These are phyloP conservation scores for Morinoia aosen DNA, from an alignment of 2,888 invertebrate species.

Conservation along the genomic window DNA sequence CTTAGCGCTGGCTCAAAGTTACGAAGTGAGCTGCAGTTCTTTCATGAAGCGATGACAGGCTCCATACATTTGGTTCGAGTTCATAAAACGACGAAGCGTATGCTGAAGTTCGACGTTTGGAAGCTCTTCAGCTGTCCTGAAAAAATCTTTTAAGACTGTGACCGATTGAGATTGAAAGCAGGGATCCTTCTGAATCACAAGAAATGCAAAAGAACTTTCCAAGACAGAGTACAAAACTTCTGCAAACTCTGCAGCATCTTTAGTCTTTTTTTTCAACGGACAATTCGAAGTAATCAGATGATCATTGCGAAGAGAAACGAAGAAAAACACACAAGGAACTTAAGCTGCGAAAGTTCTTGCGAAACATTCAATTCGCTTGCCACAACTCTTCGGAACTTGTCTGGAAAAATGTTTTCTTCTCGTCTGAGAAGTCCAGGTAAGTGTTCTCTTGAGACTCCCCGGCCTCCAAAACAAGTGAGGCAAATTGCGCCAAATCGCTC, in stretches of 20 bases:
- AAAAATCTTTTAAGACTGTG: slow-evolving; percentile 12
- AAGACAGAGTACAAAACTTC: slow-evolving; percentile 8
- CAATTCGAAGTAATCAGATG: slow-evolving; percentile 48
- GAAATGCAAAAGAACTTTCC: slow-evolving; percentile 23
- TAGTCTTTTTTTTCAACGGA: neutral
- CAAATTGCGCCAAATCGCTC: slow-evolving; percentile 8
- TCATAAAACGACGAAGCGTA: neutral
- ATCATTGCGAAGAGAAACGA: slow-evolving; percentile 21
- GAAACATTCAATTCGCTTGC: slow-evolving; percentile 49
- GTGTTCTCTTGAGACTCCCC: neutral
- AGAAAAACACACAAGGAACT: slow-evolving; percentile 31
- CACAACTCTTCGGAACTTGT: slow-evolving; percentile 28
- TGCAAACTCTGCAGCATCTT: slow-evolving; percentile 22
- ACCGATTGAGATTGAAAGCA: slow-evolving; percentile 46
- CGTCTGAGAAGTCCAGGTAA: slow-evolving; percentile 26
- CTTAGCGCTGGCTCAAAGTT: neutral
- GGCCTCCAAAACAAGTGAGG: slow-evolving; percentile 25
- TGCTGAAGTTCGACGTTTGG: neutral
- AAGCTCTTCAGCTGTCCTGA: neutral
- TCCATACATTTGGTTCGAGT: neutral
- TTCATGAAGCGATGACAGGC: neutral
- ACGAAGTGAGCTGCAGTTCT: neutral
- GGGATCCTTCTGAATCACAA: neutral
- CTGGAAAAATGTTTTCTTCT: slow-evolving; percentile 46
- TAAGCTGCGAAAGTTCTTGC: slow-evolving; percentile 33